Percentiles rank a stretch among this genome's conserved stretches.
phyloP scores from a whole-genome alignment of 2,113 vertebrate genomes.

The Motacilla alba region DNA sequence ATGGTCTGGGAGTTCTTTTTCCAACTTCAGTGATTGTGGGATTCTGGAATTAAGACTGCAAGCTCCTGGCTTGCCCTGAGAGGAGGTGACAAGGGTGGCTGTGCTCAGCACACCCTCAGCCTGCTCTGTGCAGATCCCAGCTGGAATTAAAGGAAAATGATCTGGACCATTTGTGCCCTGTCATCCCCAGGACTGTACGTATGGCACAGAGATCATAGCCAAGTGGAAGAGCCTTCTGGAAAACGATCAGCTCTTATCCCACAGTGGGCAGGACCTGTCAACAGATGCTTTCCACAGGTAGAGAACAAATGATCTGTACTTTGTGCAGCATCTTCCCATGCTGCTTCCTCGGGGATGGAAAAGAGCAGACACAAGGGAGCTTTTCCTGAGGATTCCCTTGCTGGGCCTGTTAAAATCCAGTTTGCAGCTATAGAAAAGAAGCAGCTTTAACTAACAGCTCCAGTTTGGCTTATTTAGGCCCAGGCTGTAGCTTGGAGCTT shows the following conservation, averaged over 20 bases:
- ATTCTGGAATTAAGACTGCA: neutral
- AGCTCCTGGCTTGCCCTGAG: neutral
- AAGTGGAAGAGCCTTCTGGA: slow-evolving; percentile 94
- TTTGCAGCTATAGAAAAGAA: neutral
- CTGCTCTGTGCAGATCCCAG: neutral
- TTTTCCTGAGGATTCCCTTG: neutral
- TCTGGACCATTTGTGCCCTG: neutral
- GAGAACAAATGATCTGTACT: neutral
- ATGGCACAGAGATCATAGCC: slow-evolving; percentile 86
- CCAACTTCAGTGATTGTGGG: neutral
- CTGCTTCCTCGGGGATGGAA: neutral
- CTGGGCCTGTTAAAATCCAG: neutral
- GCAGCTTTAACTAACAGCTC: neutral
- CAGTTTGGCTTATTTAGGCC: neutral
- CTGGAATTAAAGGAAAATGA: neutral
- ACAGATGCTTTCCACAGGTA: slow-evolving; percentile 96
- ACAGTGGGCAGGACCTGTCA: slow-evolving; percentile 83
- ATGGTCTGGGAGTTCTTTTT: neutral
- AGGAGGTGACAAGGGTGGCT: neutral
- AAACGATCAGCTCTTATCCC: slow-evolving; percentile 82
- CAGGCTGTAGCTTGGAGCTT: neutral
- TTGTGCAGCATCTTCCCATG: neutral
- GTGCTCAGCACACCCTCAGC: neutral
- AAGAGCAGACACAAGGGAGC: neutral
- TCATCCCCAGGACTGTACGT: slow-evolving; percentile 81